phyloP scores from a whole-genome alignment of 2,113 vertebrate genomes.

The Progne subis region DNA sequence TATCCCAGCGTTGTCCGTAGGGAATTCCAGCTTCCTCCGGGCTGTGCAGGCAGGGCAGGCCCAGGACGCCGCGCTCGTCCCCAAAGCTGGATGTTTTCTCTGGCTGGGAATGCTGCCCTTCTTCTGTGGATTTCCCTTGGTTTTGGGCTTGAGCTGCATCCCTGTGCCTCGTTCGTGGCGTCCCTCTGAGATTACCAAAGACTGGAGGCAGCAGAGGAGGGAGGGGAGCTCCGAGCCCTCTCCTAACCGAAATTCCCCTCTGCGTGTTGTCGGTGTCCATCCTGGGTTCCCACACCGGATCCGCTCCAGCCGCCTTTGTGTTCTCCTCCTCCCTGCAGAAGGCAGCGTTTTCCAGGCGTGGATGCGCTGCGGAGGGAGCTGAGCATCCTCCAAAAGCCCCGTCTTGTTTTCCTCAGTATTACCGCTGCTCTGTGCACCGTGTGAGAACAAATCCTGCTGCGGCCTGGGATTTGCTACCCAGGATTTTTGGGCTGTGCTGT shows the following conservation, averaged over 20 bases:
- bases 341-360: not conserved
- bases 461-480: not conserved
- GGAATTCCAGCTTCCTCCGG: not conserved
- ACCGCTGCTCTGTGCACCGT: not conserved
- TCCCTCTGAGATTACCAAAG: constrained; percentile 36
- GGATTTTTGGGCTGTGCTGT: not conserved
- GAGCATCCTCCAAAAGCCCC: rapidly evolving
- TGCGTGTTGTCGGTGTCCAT: not conserved
- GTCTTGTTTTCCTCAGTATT: not conserved
- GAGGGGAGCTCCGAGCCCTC: not conserved
- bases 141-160: not conserved
- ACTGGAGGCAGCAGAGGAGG: not conserved
- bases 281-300: not conserved
- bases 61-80: not conserved
- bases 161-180: not conserved
- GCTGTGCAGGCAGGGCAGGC: not conserved
- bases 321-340: not conserved
- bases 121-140: rapidly evolving
- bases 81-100: not conserved
- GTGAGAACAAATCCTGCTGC: not conserved
- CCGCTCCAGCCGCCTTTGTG: rapidly evolving
- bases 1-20: not conserved
- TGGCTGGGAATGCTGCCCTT: not conserved
- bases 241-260: rapidly evolving
- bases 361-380: not conserved